Evolutionary conservation across 2,113 vertebrate species (phyloP).

Genomic region (Solea solea): DNA sequence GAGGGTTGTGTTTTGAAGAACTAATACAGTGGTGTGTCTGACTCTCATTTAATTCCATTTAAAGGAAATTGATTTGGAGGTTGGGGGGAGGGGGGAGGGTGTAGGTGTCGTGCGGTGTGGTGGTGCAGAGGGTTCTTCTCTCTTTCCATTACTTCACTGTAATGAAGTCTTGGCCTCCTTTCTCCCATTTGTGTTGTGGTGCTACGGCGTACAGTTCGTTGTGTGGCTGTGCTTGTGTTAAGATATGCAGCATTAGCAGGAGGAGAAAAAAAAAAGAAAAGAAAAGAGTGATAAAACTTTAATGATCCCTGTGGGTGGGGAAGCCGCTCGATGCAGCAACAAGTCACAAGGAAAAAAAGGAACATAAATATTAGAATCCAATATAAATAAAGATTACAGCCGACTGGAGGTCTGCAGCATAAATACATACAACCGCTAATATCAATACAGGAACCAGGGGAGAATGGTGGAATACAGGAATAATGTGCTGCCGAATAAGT

Average conservation of each 20-base stretch:
- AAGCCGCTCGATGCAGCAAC: conserved; percentile 23
- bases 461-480: not conserved
- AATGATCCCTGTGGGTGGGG: conserved; percentile 15
- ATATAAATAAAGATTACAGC: conserved; percentile 30
- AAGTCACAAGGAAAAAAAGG: conserved; percentile 25
- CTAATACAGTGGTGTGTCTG: conserved; percentile 78
- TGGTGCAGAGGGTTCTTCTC: not conserved
- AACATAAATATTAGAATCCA: conserved; percentile 44
- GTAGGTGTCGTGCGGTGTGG: not conserved
- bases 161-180: conserved; percentile 34
- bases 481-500: not conserved
- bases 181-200: conserved; percentile 19
- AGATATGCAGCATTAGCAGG: conserved; percentile 1
- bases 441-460: not conserved
- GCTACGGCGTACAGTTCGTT: not conserved
- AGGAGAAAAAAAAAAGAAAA: not conserved
- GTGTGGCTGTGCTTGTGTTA: conserved; percentile 2
- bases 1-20: conserved; percentile 72
- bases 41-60: conserved; percentile 83
- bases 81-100: conserved; percentile 11
- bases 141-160: conserved; percentile 24
- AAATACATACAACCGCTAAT: conserved; percentile 10
- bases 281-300: conserved; percentile 13
- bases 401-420: conserved; percentile 3
- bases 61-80: conserved; percentile 82